Conservation (phyloP, 2,113 vertebrate genomes). For the Rousettus leschenaultii region DNA sequence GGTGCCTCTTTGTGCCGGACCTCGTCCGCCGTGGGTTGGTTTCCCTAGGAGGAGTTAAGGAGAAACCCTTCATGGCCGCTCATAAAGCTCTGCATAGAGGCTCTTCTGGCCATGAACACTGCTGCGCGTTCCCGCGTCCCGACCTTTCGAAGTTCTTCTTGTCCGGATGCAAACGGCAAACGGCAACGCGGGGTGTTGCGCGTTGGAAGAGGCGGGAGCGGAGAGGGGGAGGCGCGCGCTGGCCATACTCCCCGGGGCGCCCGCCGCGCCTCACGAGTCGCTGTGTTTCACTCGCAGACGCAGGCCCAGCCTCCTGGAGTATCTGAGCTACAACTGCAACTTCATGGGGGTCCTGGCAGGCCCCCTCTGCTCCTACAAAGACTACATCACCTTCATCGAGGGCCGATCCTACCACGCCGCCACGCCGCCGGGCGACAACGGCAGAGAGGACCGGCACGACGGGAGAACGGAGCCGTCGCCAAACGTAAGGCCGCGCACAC, state of each 20-base stretch:
- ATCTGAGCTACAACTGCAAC: constrained; percentile 98
- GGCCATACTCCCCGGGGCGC: too few species aligned
- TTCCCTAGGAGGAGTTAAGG: background rate
- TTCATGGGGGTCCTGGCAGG: constrained; percentile 99
- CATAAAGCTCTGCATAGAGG: background rate
- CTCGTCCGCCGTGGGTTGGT: accelerated
- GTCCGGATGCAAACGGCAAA: background rate
- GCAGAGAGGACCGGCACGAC: constrained; percentile 88
- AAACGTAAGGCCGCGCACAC: constrained; percentile 87
- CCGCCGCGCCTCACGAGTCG: constrained; percentile 51
- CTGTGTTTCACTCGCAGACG: constrained; percentile 85
- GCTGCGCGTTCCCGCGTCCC: accelerated
- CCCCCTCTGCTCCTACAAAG: constrained; percentile 97
- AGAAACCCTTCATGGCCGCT: background rate
- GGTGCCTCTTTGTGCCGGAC: accelerated
- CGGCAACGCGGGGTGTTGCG: background rate
- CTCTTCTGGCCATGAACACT: background rate
- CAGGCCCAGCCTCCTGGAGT: constrained; percentile 97
- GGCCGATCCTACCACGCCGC: constrained; percentile 87
- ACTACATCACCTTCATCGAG: constrained; percentile 97
- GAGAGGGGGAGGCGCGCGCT: background rate
- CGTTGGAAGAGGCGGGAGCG: background rate
- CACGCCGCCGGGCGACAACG: constrained; percentile 86
- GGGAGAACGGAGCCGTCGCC: constrained; percentile 92
- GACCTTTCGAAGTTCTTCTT: accelerated